A percentile compares a stretch with the other conserved stretches of the same genome.
These are phyloP conservation scores for Pogonus chalceus DNA, from an alignment of 1,140 invertebrate genomes.

Conservation along the genomic window DNA sequence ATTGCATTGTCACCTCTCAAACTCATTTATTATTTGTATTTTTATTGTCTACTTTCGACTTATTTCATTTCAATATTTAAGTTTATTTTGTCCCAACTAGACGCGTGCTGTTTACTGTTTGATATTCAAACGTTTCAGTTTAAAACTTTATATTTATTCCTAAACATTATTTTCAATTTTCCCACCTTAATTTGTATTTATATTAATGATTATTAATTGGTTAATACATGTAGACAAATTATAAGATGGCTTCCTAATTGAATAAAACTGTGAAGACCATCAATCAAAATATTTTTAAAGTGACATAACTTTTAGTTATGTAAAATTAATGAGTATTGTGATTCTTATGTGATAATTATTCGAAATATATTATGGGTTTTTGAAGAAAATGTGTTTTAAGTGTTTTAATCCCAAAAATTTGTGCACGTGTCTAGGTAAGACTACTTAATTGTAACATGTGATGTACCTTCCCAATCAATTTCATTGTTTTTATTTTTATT, in stretches of 20 bases:
- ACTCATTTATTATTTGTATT: neutral
- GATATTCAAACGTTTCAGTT: neutral
- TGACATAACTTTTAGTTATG: neutral
- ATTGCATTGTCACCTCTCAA: neutral
- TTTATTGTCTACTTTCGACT: too few species aligned
- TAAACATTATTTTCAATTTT: neutral
- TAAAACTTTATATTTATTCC: neutral
- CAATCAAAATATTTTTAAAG: neutral
- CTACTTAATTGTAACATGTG: neutral
- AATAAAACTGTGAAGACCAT: slow-evolving; percentile 2
- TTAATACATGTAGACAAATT: neutral
- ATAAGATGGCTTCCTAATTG: slow-evolving; percentile 1
- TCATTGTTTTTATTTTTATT: too few species aligned
- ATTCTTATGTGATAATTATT: slow-evolving; percentile 8
- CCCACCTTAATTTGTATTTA: neutral
- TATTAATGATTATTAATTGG: too few species aligned
- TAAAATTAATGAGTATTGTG: slow-evolving; percentile 5
- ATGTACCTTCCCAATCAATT: neutral
- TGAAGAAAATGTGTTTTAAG: slow-evolving; percentile 6
- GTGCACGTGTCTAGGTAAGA: slow-evolving; percentile 6
- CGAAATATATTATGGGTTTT: slow-evolving; percentile 6
- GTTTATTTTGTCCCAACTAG: neutral
- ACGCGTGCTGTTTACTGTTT: slow-evolving; percentile 5
- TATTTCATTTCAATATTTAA: too few species aligned
- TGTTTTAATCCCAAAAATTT: neutral